These are phyloP conservation scores for Dryobotodes eremita DNA, from an alignment of 2,888 invertebrate genomes.

Conservation along the genomic window DNA sequence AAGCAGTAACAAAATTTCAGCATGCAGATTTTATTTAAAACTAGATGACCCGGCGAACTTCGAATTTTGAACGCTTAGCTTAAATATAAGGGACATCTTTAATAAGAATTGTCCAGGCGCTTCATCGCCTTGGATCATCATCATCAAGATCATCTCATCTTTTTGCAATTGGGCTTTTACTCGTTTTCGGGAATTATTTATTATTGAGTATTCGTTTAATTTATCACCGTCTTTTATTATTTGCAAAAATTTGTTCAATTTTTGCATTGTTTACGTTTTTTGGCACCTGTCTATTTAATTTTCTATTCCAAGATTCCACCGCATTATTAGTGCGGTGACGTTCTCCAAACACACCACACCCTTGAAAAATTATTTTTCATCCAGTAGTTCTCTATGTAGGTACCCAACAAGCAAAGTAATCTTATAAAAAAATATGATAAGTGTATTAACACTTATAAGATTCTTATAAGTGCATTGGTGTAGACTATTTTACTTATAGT, in stretches of 20 bases:
- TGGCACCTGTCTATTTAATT: slow-evolving; percentile 17
- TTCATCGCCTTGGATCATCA: background rate
- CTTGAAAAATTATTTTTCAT: slow-evolving; percentile 9
- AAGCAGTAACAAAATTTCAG: slow-evolving; percentile 13
- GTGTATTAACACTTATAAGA: too few species aligned
- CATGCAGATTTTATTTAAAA: slow-evolving; percentile 3
- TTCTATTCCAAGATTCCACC: slow-evolving; percentile 22
- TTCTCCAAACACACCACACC: slow-evolving; percentile 7
- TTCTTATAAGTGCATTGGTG: too few species aligned
- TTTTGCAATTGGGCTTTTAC: too few species aligned
- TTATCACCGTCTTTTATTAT: background rate
- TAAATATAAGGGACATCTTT: slow-evolving; percentile 1
- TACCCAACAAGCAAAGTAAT: too few species aligned
- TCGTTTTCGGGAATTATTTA: too few species aligned
- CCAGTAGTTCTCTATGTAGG: slow-evolving; percentile 27
- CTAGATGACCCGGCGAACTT: background rate
- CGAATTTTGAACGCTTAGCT: slow-evolving; percentile 8
- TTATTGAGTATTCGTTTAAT: background rate
- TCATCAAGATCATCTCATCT: background rate
- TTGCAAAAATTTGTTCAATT: slow-evolving; percentile 1
- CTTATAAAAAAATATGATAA: too few species aligned
- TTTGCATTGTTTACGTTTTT: background rate
- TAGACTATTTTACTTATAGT: too few species aligned
- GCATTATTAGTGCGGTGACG: slow-evolving; percentile 3
- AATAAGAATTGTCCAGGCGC: background rate